Conservation (phyloP, 1,140 invertebrate species). For the Homalodisca vitripennis region DNA sequence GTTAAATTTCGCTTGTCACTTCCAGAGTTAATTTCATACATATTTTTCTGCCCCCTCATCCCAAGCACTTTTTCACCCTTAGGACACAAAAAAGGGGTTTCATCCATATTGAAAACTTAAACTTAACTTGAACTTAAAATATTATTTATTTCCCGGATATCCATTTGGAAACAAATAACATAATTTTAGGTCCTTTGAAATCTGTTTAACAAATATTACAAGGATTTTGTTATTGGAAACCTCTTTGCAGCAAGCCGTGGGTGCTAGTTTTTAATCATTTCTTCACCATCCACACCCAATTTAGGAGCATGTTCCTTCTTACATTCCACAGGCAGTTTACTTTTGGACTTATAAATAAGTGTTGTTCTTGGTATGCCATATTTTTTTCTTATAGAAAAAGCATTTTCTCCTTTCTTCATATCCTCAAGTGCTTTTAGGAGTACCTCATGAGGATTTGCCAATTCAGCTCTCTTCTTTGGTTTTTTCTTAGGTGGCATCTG, state of each 20-base stretch:
- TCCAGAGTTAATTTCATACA: neutral
- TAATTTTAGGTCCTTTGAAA: neutral
- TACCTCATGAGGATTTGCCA: too few species aligned
- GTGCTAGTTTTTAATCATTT: neutral
- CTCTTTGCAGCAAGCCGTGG: neutral
- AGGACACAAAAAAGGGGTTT: constrained; percentile 5
- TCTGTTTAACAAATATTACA: neutral
- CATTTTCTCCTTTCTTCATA: too few species aligned
- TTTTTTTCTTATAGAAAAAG: too few species aligned
- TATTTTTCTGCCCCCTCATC: neutral
- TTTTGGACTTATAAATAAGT: neutral
- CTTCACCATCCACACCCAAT: neutral
- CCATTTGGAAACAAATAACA: neutral
- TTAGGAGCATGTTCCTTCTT: neutral
- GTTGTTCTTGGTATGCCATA: neutral
- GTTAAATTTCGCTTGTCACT: neutral
- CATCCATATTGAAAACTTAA: neutral
- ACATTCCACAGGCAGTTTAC: neutral
- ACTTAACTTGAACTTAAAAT: neutral
- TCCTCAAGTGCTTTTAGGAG: too few species aligned
- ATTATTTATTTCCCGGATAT: neutral
- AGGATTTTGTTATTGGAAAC: constrained; percentile 4
- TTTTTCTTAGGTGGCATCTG: too few species aligned
- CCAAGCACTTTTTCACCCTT: constrained; percentile 9
- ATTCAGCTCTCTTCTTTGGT: too few species aligned